Percentiles rank a stretch among this genome's conserved stretches.
These are phyloP conservation scores for Microcebus tavaratra DNA, from an alignment of 2,113 vertebrate genomes.

Conservation along the genomic window DNA sequence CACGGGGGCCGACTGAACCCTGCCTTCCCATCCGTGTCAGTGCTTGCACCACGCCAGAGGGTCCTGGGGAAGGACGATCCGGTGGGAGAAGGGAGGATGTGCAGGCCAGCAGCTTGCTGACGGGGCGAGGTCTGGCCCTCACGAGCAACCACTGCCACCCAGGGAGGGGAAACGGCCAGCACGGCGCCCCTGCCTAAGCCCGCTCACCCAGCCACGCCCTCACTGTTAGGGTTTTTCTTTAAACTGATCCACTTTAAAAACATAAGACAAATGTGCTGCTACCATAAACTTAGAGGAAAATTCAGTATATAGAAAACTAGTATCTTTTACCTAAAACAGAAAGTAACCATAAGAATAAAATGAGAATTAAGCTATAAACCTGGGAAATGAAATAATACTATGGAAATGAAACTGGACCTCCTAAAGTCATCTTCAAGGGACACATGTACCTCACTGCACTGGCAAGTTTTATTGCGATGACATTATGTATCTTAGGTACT, in stretches of 20 bases:
- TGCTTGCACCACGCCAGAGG: neutral
- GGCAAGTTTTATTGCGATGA: neutral
- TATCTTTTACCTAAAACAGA: neutral
- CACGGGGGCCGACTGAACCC: neutral
- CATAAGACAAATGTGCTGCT: neutral
- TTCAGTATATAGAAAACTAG: neutral
- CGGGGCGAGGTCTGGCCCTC: accelerated
- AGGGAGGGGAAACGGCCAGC: neutral
- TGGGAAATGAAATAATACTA: neutral
- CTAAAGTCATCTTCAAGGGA: too few species aligned
- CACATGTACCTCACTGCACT: accelerated
- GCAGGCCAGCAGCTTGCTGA: accelerated
- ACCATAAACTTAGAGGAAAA: neutral
- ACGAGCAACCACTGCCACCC: accelerated
- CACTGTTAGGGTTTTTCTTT: neutral
- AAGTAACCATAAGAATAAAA: neutral
- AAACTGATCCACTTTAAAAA: neutral
- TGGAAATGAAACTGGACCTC: neutral
- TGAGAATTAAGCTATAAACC: neutral
- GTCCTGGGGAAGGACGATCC: neutral
- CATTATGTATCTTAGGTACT: neutral
- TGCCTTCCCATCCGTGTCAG: accelerated
- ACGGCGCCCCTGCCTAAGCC: accelerated
- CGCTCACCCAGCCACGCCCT: neutral
- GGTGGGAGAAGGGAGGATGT: neutral